phyloP scores from a whole-genome alignment of 2,888 invertebrate genomes.

The Leucania comma region DNA sequence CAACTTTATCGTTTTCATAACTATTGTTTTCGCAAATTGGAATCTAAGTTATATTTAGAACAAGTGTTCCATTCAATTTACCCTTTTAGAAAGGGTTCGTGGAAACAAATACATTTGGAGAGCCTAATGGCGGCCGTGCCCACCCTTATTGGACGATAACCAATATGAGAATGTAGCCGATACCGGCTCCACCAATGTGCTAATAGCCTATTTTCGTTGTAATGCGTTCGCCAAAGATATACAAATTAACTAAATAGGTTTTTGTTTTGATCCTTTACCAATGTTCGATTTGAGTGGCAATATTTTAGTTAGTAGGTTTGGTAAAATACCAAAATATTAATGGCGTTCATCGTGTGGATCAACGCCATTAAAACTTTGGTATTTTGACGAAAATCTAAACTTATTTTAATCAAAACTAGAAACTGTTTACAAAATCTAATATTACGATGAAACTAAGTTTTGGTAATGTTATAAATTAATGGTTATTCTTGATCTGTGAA shows the following conservation, averaged over 20 bases:
- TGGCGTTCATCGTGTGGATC: neutral
- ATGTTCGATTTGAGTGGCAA: neutral
- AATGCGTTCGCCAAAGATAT: slow-evolving; percentile 49
- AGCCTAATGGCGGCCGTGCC: slow-evolving; percentile 50
- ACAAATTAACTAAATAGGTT: slow-evolving; percentile 41
- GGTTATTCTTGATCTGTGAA: neutral
- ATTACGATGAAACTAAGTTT: neutral
- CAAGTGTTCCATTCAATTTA: slow-evolving; percentile 41
- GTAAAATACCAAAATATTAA: too few relatives aligned
- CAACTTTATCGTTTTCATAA: slow-evolving; percentile 15
- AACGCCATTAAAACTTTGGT: neutral
- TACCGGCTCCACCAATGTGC: slow-evolving; percentile 61
- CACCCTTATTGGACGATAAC: slow-evolving; percentile 71
- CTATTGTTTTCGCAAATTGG: slow-evolving; percentile 39
- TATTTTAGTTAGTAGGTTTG: neutral
- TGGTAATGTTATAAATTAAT: neutral
- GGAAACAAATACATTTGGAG: slow-evolving; percentile 61
- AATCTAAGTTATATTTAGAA: slow-evolving; percentile 43
- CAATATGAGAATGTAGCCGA: slow-evolving; percentile 68
- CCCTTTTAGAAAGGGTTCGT: slow-evolving; percentile 53
- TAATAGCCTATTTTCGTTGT: slow-evolving; percentile 68
- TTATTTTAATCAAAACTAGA: neutral
- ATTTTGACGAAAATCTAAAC: neutral
- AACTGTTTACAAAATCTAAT: neutral
- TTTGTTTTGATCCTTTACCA: slow-evolving; percentile 6